Conservation (phyloP, 2,113 vertebrate genomes). For the Anolis sagrei region DNA sequence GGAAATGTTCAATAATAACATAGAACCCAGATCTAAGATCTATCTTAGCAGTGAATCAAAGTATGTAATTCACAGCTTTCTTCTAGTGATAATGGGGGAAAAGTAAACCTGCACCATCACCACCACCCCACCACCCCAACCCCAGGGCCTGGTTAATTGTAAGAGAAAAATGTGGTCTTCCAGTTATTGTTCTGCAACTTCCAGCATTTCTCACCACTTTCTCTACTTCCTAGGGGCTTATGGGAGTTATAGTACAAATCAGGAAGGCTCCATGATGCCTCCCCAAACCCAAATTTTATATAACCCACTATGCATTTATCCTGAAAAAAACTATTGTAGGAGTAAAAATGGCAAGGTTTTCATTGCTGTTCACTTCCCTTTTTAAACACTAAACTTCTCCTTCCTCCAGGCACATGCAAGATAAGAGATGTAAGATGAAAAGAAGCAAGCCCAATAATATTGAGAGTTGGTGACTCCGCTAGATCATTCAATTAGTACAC, state of each 20-base stretch:
- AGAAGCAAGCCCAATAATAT: not conserved
- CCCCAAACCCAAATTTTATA: not conserved
- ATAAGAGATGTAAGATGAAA: not conserved
- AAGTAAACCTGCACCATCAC: not conserved
- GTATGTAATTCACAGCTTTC: not conserved
- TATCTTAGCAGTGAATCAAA: not conserved
- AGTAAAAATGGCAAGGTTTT: not conserved
- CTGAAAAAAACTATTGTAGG: not conserved
- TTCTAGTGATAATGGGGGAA: constrained; percentile 2
- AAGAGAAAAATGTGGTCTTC: too few species aligned
- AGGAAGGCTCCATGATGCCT: too few species aligned
- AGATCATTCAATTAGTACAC: constrained; percentile 53
- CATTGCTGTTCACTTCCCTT: not conserved
- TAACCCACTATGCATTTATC: not conserved
- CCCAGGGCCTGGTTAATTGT: too few species aligned
- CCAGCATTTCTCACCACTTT: too few species aligned
- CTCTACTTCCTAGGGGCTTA: too few species aligned
- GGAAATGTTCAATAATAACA: not conserved
- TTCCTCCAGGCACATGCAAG: not conserved
- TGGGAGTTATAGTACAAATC: too few species aligned
- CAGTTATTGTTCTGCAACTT: too few species aligned
- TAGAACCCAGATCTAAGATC: too few species aligned
- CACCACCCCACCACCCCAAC: too few species aligned
- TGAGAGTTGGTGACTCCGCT: not conserved
- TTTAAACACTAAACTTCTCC: not conserved